Base-by-base conservation (phyloP, 2,888 invertebrate genomes). In the Nemoura dubitans region DNA sequence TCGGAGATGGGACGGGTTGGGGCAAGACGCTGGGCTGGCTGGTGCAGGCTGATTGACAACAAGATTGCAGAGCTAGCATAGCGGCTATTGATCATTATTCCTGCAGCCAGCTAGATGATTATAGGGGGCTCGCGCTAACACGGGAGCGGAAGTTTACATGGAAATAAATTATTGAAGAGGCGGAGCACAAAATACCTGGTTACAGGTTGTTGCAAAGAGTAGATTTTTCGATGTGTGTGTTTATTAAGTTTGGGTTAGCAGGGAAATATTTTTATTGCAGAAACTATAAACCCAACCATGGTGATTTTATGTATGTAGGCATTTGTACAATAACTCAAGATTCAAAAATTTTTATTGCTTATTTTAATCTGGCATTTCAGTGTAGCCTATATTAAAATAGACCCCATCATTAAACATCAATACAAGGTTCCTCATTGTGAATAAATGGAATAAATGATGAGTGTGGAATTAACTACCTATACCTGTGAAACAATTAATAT, bases 161-260 rank as follows among this genome's bases (percentile, higher is more conserved):
- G 76, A 59, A 27, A 84, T 84, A 84, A 84, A 84, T 84, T 84
- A 84, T 76, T 84, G 10, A 14, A 76, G 84, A 28, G 84, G 84
- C 76, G 84, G 76, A 28, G 43, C 43, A 84, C n/a, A 84, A 27
- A 26, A 28, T 26, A 25, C 28, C 27, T n/a, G 84, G 76, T 76
- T 76, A 76, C 84, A 84, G 84, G 84, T 81, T 84, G 84, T 16
- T 84, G 43, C 76, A n/a, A 30, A 81, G 1, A 59, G 59, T 1
- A 7, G 16, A 59, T 10, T 59, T 59, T 59, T 59, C 14, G 59
- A 21, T 59, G 10, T 36, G 36, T 36, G 36, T 36, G 36, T 36
- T 10, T 36, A 3, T 36, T 3, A 21, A 21, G 59, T 59, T 59
- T 21, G 10, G 21, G 21, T 7, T 59, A 16, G 14, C 14, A 59